Evolutionary conservation across 2,113 vertebrate species (phyloP).

Genomic region (Collichthys lucidus): DNA sequence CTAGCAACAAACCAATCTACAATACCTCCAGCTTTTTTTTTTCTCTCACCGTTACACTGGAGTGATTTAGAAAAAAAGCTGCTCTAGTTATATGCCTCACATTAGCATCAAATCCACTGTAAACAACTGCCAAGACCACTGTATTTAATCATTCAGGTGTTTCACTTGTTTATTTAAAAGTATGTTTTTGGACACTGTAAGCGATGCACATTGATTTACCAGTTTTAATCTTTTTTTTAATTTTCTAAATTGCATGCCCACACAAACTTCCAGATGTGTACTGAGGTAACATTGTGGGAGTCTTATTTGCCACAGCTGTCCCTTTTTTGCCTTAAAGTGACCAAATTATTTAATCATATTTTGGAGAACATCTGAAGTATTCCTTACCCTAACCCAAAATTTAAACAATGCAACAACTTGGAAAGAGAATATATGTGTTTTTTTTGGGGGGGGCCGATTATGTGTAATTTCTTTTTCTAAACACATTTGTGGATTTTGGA

Average conservation of each 20-base stretch:
- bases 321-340: slow-evolving; percentile 1
- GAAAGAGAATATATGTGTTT: background rate
- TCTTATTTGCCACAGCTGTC: slow-evolving; percentile 22
- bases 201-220: background rate
- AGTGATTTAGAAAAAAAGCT: slow-evolving; percentile 20
- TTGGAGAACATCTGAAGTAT: background rate
- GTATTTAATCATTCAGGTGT: background rate
- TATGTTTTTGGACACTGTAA: slow-evolving; percentile 2
- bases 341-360: slow-evolving; percentile 20
- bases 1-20: slow-evolving; percentile 35
- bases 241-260: background rate
- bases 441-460: background rate
- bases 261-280: background rate
- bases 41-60: background rate
- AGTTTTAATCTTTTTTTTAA: background rate
- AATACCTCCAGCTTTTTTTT: background rate
- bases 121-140: background rate
- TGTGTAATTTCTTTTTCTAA: background rate
- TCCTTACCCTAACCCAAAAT: background rate
- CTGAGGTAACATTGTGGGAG: background rate
- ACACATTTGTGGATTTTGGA: slow-evolving; percentile 19
- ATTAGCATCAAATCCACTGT: slow-evolving; percentile 25
- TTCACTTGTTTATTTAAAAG: slow-evolving; percentile 9
- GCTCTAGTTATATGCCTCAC: slow-evolving; percentile 33
- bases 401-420: background rate